Conservation (phyloP, 2,113 vertebrate genomes). For the Eublepharis macularius region DNA sequence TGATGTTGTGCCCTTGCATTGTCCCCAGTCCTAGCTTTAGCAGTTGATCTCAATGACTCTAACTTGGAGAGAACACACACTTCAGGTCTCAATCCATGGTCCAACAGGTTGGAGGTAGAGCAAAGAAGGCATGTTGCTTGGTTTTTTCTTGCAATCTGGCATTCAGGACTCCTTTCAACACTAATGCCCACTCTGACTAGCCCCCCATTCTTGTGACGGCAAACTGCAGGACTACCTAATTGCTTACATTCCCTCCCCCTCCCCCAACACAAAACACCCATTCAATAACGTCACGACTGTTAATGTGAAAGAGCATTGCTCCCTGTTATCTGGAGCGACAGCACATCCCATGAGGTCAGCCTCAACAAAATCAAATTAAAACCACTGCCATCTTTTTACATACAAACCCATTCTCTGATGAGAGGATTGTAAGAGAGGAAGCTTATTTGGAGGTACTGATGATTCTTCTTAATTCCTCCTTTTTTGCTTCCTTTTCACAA, state of each 20-base stretch:
- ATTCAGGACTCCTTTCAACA: background rate
- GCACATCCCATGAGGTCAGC: conserved; percentile 54
- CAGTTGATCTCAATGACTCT: background rate
- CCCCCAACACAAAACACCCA: background rate
- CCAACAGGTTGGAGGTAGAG: background rate
- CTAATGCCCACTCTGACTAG: background rate
- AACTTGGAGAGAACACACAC: background rate
- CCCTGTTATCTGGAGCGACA: conserved; percentile 52
- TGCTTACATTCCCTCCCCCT: background rate
- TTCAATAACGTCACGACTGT: conserved; percentile 34
- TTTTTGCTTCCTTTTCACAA: background rate
- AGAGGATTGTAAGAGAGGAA: background rate
- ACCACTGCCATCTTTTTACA: conserved; percentile 1
- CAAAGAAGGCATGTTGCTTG: background rate
- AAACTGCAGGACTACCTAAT: background rate
- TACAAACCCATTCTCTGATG: background rate
- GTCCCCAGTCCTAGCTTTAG: background rate
- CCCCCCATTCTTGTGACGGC: background rate
- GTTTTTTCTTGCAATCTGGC: background rate
- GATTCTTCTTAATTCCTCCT: background rate
- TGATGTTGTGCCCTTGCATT: accelerated
- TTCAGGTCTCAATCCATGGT: background rate
- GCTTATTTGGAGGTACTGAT: background rate
- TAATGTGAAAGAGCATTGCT: conserved; percentile 12
- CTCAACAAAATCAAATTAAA: conserved; percentile 45